Base-by-base conservation (phyloP, 2,888 invertebrate genomes). In the Ceramica pisi region DNA sequence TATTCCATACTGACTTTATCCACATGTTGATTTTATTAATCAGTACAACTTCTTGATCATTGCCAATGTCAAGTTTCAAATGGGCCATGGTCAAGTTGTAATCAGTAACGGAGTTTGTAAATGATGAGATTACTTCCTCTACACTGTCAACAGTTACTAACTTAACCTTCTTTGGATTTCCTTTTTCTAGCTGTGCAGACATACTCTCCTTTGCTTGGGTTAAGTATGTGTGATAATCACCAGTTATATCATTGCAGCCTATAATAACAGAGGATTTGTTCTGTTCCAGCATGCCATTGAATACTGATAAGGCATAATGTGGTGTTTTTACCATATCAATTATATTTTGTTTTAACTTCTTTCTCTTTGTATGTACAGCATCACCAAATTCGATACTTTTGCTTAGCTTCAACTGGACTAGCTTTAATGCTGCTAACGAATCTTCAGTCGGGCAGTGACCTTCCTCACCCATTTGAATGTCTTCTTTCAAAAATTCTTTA, bases 401-500 rank as follows among this genome's bases (percentile, higher is more conserved):
- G 62, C 97, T 96, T 8, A 99, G 95, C 95, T 99, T 99, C 51
- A 99, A 95, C 88, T 98, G 97, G 0, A 98, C 98, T 55, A 99
- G 96, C 92, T 99, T 98, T 92, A 99, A 96, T 67, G 98, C 97
- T 23, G 99, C 98, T 66, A 96, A 92, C 66, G 99, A 98, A 95
- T 99, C 99, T 94, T 99, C 99, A 1, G 97, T 96, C 1, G 98
- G 97, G 90, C 98, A 98, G 92, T 98, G 98, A 0, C 98, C 98
- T 26, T 90, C 90, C 62, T 89, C 92, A 38, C 97, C 95, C 64
- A 95, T 93, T 92, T 99, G 99, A 88, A 99, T 99, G 71, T 94
- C 95, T 91, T 98, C 97, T 78, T 97, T 97, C 8, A 99, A 96
- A 94, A 99, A 99, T 86, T 97, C 97, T 85, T 96, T 95, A 0